Evolutionary conservation across 2,113 vertebrate species (phyloP).

Genomic region (Chaetura pelagica): DNA sequence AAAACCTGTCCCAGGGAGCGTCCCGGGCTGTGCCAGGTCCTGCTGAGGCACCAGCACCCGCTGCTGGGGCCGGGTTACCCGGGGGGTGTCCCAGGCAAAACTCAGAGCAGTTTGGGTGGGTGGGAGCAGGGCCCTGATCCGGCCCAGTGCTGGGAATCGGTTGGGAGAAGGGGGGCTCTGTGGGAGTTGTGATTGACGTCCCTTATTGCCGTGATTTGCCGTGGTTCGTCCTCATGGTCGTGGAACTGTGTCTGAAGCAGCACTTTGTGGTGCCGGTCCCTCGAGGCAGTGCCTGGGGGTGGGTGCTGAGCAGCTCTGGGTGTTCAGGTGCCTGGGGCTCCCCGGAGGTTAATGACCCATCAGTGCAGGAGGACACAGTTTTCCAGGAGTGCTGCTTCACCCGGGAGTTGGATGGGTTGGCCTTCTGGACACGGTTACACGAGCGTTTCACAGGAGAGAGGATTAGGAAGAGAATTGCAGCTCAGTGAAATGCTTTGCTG

Average conservation of each 20-base stretch:
- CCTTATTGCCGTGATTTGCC: rapidly evolving
- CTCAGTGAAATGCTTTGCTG: not conserved
- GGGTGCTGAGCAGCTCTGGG: too few relatives aligned
- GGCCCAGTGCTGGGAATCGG: not conserved
- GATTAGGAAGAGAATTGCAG: not conserved
- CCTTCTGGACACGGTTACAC: not conserved
- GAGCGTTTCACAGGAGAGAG: not conserved
- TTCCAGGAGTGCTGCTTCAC: not conserved
- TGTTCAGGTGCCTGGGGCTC: not conserved
- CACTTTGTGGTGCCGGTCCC: too few relatives aligned
- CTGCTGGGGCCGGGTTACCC: not conserved
- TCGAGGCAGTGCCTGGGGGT: too few relatives aligned
- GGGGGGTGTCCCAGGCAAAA: not conserved
- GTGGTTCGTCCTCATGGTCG: rapidly evolving
- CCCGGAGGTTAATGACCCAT: rapidly evolving
- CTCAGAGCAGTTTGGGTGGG: rapidly evolving
- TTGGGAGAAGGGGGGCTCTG: rapidly evolving
- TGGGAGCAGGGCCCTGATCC: not conserved
- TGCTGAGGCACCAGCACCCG: rapidly evolving
- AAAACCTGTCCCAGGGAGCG: not conserved
- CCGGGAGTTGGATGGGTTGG: not conserved
- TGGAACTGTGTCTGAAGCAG: not conserved
- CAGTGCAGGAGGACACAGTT: rapidly evolving
- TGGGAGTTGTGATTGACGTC: not conserved
- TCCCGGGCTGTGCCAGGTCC: rapidly evolving